phyloP scores from a whole-genome alignment of 2,113 vertebrate genomes.

The Chlamydotis undulata region DNA sequence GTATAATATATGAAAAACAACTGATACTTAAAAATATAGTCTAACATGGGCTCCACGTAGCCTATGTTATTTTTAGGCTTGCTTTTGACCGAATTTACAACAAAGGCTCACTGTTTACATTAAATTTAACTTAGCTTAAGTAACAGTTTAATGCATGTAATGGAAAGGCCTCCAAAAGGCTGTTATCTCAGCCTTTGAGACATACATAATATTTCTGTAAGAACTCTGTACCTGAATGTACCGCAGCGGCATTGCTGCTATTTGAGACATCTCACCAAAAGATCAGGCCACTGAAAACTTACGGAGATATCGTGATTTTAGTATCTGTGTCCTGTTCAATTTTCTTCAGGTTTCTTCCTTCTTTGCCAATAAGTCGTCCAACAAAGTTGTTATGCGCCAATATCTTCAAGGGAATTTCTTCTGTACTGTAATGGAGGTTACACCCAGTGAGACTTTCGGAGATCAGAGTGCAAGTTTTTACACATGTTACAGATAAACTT shows the following conservation, averaged over 20 bases:
- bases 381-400: constrained; percentile 98
- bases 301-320: constrained; percentile 99
- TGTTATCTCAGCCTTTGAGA: neutral
- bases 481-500: neutral
- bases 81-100: constrained; percentile 12
- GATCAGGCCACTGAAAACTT: constrained; percentile 62
- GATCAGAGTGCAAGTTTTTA: neutral
- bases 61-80: constrained; percentile 5
- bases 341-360: constrained; percentile 98
- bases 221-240: neutral
- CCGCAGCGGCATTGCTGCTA: neutral
- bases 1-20: neutral
- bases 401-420: constrained; percentile 97
- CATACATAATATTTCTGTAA: neutral
- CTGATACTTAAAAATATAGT: neutral
- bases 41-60: neutral
- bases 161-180: neutral
- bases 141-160: neutral
- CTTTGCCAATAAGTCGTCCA: constrained; percentile 95
- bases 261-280: neutral
- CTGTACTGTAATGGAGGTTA: constrained; percentile 82
- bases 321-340: constrained; percentile 96
- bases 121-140: neutral
- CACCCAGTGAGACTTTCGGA: constrained; percentile 10
- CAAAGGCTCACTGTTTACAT: neutral